Base-by-base conservation (phyloP, 2,888 invertebrate species). In the Lagria hirta region DNA sequence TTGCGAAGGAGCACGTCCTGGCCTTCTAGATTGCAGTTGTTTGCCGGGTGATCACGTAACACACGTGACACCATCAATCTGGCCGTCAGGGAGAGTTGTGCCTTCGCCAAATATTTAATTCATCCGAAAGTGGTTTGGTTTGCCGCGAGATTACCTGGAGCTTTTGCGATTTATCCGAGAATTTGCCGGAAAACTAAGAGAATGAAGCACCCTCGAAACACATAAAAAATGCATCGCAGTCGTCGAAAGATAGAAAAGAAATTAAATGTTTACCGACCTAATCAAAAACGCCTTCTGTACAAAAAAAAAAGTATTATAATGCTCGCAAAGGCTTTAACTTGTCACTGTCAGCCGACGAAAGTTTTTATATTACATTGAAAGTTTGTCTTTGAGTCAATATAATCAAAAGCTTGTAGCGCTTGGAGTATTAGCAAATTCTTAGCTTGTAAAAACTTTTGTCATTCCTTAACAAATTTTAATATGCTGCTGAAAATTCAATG, bases 41-140 rank as follows among this genome's bases (percentile, higher is more conserved):
- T 62, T 65, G 60, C 56, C 55, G 53, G 54, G 58, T 57, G 59
- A 63, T 64, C 65, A 65, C 62, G 65, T 61, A 54, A 54, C 52
- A 54, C 48, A 52, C 62, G 61, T 61, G 62, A 59, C 55, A 60
- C 53, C 57, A 64, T 65, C 60, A 62, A 64, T 65, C 62, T 62
- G 43, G 43, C 37, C 53, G 53, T 57, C 54, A 53, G 44, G 45
- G 34, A 26, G 34, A 18, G 30, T 20, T 29, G 23, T 22, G 37
- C 41, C 43, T 35, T 44, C 50, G 37, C 41, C 44, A 51, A 54
- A 55, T 51, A 50, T 58, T 56, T 52, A 57, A 58, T 55, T 51
- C 51, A 50, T 48, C 43, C 24, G 37, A 34, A 34, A 34, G 40
- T 35, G 24, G 35, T 23, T 30, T 14, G 40, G 38, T 18, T 17